Percentiles rank a stretch among this genome's conserved stretches.
Conservation (phyloP, 2,113 vertebrate genomes). For the Malurus alboscapulatus region DNA sequence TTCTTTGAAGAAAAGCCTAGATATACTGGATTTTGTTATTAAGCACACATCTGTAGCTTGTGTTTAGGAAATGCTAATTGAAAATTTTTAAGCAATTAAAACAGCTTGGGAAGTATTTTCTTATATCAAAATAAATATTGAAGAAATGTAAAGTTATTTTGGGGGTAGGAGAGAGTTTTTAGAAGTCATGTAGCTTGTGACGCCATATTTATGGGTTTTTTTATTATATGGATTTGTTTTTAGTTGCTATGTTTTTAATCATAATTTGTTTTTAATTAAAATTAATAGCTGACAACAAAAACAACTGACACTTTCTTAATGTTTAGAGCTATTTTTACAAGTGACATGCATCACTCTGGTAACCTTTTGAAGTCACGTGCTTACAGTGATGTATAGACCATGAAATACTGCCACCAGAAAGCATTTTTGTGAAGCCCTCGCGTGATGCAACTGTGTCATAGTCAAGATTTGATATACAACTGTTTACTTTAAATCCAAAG, state of each 20-base stretch:
- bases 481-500: neutral
- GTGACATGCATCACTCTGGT: fast-evolving
- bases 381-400: neutral
- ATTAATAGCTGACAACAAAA: neutral
- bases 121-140: neutral
- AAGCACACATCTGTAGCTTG: neutral
- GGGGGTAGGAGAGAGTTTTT: neutral
- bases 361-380: neutral
- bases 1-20: neutral
- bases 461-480: neutral
- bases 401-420: neutral
- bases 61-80: neutral
- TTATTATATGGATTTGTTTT: neutral
- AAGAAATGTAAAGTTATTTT: neutral
- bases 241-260: neutral
- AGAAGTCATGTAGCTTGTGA: neutral
- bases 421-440: neutral
- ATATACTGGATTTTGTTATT: neutral
- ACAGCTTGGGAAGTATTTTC: neutral
- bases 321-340: neutral
- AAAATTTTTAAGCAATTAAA: neutral
- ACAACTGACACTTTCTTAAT: neutral
- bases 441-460: neutral
- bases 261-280: neutral
- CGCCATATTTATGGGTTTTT: neutral